A percentile compares a stretch with the other conserved stretches of the same genome.
phyloP scores from a whole-genome alignment of 2,113 vertebrate species.

The Myrmophylax atrothorax region DNA sequence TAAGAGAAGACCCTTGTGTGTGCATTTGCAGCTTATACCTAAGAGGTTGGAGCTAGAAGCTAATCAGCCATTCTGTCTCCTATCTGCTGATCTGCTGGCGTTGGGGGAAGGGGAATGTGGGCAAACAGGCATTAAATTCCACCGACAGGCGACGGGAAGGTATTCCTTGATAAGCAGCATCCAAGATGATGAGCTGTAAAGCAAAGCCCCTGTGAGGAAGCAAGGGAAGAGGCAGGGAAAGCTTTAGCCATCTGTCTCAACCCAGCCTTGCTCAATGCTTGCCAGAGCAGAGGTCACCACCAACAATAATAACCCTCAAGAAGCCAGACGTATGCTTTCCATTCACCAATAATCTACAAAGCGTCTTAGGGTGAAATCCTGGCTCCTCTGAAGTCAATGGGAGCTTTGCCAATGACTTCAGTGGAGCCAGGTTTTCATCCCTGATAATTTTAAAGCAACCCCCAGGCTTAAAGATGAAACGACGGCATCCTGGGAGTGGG shows the following conservation, averaged over 20 bases:
- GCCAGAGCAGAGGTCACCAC: slow-evolving; percentile 65
- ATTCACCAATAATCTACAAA: slow-evolving; percentile 70
- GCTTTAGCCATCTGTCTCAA: slow-evolving; percentile 41
- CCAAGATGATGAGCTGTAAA: slow-evolving; percentile 30
- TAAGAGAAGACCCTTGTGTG: not conserved
- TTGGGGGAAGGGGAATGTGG: slow-evolving; percentile 50
- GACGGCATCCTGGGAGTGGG: not conserved
- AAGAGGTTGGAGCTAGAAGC: slow-evolving; percentile 25
- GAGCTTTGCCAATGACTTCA: slow-evolving; percentile 58
- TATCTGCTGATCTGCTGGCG: slow-evolving; percentile 51
- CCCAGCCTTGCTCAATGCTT: slow-evolving; percentile 32
- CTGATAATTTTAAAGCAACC: slow-evolving; percentile 59
- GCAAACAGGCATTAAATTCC: slow-evolving; percentile 68
- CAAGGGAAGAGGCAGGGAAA: slow-evolving; percentile 11
- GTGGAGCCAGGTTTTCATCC: slow-evolving; percentile 65
- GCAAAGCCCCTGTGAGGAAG: slow-evolving; percentile 32
- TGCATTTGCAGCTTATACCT: slow-evolving; percentile 40
- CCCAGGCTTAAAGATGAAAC: slow-evolving; percentile 58
- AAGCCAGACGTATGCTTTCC: slow-evolving; percentile 60
- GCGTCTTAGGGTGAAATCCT: slow-evolving; percentile 59
- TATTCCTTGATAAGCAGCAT: slow-evolving; percentile 55
- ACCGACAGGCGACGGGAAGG: not conserved
- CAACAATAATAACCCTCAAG: slow-evolving; percentile 53
- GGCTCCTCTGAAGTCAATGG: slow-evolving; percentile 64
- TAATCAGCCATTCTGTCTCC: slow-evolving; percentile 69